phyloP scores from a whole-genome alignment of 2,888 invertebrate species.

The Drosophila hamatofila region DNA sequence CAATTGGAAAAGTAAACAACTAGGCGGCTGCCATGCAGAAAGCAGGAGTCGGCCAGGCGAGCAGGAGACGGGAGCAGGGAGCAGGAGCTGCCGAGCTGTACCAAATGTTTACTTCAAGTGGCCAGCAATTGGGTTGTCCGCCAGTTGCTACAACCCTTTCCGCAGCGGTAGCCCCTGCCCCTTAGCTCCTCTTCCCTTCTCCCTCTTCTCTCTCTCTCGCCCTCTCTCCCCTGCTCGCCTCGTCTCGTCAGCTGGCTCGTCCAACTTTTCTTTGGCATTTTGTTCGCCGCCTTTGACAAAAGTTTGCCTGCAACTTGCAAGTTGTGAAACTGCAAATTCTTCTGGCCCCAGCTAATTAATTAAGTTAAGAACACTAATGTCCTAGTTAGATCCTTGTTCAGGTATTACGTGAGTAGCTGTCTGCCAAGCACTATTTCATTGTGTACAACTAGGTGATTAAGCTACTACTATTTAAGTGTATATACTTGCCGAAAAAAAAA shows the following conservation, averaged over 20 bases:
- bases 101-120: slow-evolving; percentile 52
- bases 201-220: not conserved
- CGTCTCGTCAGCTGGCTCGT: not conserved
- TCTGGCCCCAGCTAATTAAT: slow-evolving; percentile 50
- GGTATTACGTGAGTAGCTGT: slow-evolving; percentile 17
- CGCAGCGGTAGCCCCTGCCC: not conserved
- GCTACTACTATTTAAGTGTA: not conserved
- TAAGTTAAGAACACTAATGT: slow-evolving; percentile 56
- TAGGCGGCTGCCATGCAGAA: slow-evolving; percentile 29
- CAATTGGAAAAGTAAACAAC: slow-evolving; percentile 76
- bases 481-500: not conserved
- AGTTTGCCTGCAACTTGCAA: slow-evolving; percentile 47
- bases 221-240: not conserved
- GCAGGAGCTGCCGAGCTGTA: slow-evolving; percentile 18
- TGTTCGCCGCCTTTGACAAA: slow-evolving; percentile 46
- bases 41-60: slow-evolving; percentile 1
- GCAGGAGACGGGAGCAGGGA: not conserved
- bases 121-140: slow-evolving; percentile 28
- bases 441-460: slow-evolving; percentile 7
- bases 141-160: slow-evolving; percentile 25
- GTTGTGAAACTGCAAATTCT: slow-evolving; percentile 53
- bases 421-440: slow-evolving; percentile 6
- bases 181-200: not conserved
- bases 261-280: slow-evolving; percentile 30
- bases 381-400: slow-evolving; percentile 37